Base-by-base conservation (phyloP, 2,113 vertebrate genomes). In the Sterna hirundo region DNA sequence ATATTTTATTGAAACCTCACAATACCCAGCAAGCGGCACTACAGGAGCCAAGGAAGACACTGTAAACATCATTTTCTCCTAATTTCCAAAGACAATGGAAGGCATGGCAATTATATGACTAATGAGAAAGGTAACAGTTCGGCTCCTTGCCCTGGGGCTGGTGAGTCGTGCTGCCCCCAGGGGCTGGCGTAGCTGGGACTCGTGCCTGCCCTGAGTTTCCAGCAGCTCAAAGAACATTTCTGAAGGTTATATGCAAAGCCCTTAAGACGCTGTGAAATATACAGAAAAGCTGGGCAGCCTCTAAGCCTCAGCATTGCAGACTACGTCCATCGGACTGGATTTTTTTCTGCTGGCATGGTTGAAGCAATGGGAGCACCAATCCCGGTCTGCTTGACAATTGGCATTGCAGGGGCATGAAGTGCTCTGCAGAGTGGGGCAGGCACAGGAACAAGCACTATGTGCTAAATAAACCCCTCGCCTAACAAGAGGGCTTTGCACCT, bases 21-120 rank as follows among this genome's bases (percentile, higher is more conserved):
- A 51, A 19, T 44, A 81, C 18, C 23, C 68, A 86, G 60, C 42
- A 94, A 86, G 52, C 1, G 0, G 42, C 70, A 93, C 36, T 12
- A 26, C 5, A 6, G 78, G 54, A 77, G 49, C 58, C 57, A 69
- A 89, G 32, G 27, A 65, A 91, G 44, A 47, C 29, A 44, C 36
- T 34, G 57, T n/a, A 76, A 82, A 74, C 74, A 69, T 51, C 3
- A 51, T 85, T 94, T 95, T 77, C 44, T 82, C 70, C 55, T 83
- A 10, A 70, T 96, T 96, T 96, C 68, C 71, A 86, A 93, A 64
- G 68, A 85, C 69, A 55, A 42, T 4, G 12, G 42, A 81, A 96
- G 55, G 32, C 58, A 69, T 47, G 5, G 4, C 44, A 81, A 86
- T 89, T 61, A 60, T 3, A 6, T 1, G 1, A 79, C 38, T 71